Percentiles rank a stretch among this genome's conserved stretches.
These are phyloP conservation scores for Urocolius indicus DNA, from an alignment of 2,113 vertebrate species.

Conservation along the genomic window DNA sequence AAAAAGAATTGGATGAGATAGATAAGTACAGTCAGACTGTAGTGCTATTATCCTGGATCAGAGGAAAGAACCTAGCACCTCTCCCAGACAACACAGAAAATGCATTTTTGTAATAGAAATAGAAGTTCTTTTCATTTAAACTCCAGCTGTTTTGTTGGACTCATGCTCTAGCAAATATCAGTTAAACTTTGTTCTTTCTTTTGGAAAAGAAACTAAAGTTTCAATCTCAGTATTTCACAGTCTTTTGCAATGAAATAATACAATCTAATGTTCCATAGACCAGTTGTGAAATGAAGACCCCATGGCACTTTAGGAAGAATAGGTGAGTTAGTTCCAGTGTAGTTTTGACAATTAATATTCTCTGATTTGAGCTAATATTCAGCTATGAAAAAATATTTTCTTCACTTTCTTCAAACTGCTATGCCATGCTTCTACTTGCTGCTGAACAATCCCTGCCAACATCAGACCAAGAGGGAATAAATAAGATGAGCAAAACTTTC, in stretches of 20 bases:
- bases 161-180: constrained; percentile 4
- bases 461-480: not conserved
- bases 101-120: not conserved
- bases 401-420: not conserved
- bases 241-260: constrained; percentile 39
- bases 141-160: constrained; percentile 57
- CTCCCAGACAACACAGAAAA: constrained; percentile 25
- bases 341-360: constrained; percentile 1
- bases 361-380: not conserved
- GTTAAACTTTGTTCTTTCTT: constrained; percentile 15
- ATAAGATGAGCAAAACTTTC: not conserved
- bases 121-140: constrained; percentile 23
- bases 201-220: constrained; percentile 13
- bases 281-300: constrained; percentile 30
- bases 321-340: constrained; percentile 53
- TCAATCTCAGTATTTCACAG: not conserved
- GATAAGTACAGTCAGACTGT: not conserved
- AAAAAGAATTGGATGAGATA: constrained; percentile 2
- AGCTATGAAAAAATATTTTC: not conserved
- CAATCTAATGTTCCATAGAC: not conserved
- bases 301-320: constrained; percentile 45
- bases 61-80: not conserved
- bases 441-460: not conserved
- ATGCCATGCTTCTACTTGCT: not conserved
- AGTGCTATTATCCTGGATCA: not conserved